Base-by-base conservation (phyloP, 2,888 invertebrate species). In the Pteria penguin region DNA sequence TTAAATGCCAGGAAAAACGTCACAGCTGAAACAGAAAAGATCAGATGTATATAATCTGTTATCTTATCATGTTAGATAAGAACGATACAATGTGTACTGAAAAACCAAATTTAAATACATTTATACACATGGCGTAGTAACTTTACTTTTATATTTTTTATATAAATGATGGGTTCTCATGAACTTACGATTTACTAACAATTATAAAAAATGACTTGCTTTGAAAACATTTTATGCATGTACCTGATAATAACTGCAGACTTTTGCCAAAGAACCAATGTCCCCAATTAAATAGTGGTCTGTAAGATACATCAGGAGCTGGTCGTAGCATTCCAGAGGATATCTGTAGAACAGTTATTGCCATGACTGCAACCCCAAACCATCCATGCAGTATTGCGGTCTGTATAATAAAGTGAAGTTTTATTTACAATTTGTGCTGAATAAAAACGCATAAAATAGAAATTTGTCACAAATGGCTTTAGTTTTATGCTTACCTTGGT, bases 181-280 rank as follows among this genome's bases (percentile, higher is more conserved):
- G n/a, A n/a, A n/a, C n/a, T n/a, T n/a, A n/a, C n/a, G n/a, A n/a
- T n/a, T n/a, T n/a, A n/a, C n/a, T n/a, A n/a, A n/a, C n/a, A n/a
- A n/a, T n/a, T n/a, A n/a, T n/a, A n/a, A n/a, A n/a, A n/a, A n/a
- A n/a, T n/a, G n/a, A n/a, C n/a, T n/a, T n/a, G n/a, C n/a, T n/a
- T n/a, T n/a, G n/a, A n/a, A n/a, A n/a, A n/a, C n/a, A n/a, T n/a
- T n/a, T n/a, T n/a, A n/a, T n/a, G n/a, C n/a, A n/a, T n/a, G n/a
- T 81, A 85, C 87, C 87, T 55, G 87, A 80, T n/a, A 82, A 58
- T 31, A 86, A 81, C 60, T 85, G 85, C 0, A 97, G 96, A 0
- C 95, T 93, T 92, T 97, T 97, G 61, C 98, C 98, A 57, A 95
- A 94, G 68, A 96, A 93, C 96, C 97, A 97, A 92, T 98, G 98